Evolutionary conservation across 2,113 vertebrate species (phyloP).

Genomic region (Grammomys surdaster): DNA sequence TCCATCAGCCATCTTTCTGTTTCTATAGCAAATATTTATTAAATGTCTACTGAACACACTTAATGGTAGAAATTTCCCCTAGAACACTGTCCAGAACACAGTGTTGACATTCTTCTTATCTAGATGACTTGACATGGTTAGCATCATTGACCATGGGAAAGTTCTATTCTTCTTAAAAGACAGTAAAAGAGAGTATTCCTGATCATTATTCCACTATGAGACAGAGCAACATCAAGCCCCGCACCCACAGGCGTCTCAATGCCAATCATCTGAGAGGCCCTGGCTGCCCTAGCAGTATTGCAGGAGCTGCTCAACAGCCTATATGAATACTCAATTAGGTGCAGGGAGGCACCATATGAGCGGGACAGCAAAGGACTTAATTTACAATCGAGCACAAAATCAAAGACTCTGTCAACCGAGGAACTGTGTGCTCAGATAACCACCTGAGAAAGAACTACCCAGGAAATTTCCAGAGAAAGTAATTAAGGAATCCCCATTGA

Average conservation of each 20-base stretch:
- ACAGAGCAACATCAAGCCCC: background rate
- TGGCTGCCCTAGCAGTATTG: slow-evolving; percentile 64
- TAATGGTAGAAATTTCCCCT: background rate
- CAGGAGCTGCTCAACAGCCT: background rate
- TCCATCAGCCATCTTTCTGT: background rate
- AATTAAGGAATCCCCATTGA: slow-evolving; percentile 87
- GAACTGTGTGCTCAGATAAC: slow-evolving; percentile 69
- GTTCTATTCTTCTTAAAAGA: slow-evolving; percentile 22
- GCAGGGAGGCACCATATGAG: slow-evolving; percentile 76
- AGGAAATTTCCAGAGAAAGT: slow-evolving; percentile 88
- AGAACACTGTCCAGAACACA: background rate
- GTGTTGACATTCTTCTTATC: background rate
- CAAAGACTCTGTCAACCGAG: slow-evolving; percentile 85
- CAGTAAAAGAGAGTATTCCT: background rate
- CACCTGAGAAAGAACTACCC: slow-evolving; percentile 83
- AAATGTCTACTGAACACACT: background rate
- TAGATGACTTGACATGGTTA: background rate
- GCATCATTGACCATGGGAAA: background rate
- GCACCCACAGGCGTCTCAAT: slow-evolving; percentile 34
- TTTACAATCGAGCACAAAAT: slow-evolving; percentile 87
- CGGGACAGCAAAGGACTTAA: slow-evolving; percentile 86
- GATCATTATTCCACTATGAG: slow-evolving; percentile 70
- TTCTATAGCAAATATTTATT: background rate
- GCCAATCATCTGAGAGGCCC: slow-evolving; percentile 20
- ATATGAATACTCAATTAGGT: slow-evolving; percentile 79